These are phyloP conservation scores for Harmothoe impar DNA, from an alignment of 2,888 invertebrate genomes.

Conservation along the genomic window DNA sequence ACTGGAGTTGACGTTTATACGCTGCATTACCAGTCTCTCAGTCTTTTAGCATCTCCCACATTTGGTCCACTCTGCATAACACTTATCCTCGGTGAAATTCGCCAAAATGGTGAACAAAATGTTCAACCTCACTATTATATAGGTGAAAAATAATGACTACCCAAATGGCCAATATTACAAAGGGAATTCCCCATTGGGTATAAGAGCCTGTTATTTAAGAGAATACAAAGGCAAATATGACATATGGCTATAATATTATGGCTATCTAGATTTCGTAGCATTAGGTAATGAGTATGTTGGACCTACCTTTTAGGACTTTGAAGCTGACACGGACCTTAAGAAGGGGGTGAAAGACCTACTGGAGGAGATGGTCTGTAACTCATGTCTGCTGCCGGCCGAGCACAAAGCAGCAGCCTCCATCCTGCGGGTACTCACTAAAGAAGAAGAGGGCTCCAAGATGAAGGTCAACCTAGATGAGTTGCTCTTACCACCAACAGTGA, in stretches of 20 bases:
- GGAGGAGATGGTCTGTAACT: slow-evolving; percentile 92
- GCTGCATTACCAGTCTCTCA: neutral
- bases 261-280: too few species aligned
- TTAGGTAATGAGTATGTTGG: too few species aligned
- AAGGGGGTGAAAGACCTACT: slow-evolving; percentile 92
- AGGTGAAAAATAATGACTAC: too few species aligned
- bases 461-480: slow-evolving; percentile 88
- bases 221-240: too few species aligned
- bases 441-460: slow-evolving; percentile 86
- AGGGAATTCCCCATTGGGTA: too few species aligned
- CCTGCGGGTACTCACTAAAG: slow-evolving; percentile 89
- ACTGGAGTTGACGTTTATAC: neutral
- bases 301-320: slow-evolving; percentile 87
- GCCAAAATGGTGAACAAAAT: too few species aligned
- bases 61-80: neutral
- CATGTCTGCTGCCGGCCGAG: slow-evolving; percentile 91
- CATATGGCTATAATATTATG: too few species aligned
- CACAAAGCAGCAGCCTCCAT: slow-evolving; percentile 94
- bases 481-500: slow-evolving; percentile 68
- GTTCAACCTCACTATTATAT: too few species aligned
- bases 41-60: neutral
- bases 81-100: too few species aligned
- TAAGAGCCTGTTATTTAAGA: too few species aligned
- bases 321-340: slow-evolving; percentile 88
- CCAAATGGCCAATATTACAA: too few species aligned